Evolutionary conservation across 1,140 invertebrate genomes (phyloP).

Genomic region (Drosophila rufa): DNA sequence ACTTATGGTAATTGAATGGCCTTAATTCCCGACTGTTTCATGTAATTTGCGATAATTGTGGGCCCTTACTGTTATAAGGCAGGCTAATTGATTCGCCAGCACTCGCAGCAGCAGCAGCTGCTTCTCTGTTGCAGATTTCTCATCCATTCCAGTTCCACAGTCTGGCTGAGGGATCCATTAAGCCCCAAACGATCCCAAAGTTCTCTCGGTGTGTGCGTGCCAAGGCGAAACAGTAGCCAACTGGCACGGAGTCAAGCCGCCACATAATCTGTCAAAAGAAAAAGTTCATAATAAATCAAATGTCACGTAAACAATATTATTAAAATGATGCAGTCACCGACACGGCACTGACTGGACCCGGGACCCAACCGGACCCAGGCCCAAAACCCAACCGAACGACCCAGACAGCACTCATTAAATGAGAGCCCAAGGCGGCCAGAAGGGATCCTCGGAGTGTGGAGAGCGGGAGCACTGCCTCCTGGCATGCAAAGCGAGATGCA

Average conservation of each 20-base stretch:
- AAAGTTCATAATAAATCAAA: constrained; percentile 84
- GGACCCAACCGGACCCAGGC: background rate
- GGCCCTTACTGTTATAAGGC: constrained; percentile 46
- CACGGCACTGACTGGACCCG: constrained; percentile 6
- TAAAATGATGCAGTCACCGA: constrained; percentile 78
- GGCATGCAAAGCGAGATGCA: constrained; percentile 62
- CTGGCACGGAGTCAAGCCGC: constrained; percentile 64
- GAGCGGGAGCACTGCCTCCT: no score
- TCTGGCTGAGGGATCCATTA: constrained; percentile 54
- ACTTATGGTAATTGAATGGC: constrained; percentile 31
- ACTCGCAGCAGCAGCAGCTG: constrained; percentile 31
- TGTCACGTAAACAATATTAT: constrained; percentile 84
- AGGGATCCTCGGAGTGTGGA: no score
- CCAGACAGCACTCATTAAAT: constrained; percentile 69
- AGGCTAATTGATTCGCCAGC: constrained; percentile 67
- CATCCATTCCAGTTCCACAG: constrained; percentile 27
- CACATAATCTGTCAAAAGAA: constrained; percentile 84
- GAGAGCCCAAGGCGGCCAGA: constrained; percentile 43
- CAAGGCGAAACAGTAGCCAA: constrained; percentile 70
- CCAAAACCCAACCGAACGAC: constrained; percentile 23
- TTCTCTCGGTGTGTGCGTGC: constrained; percentile 27
- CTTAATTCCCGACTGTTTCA: constrained; percentile 30
- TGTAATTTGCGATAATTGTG: constrained; percentile 63
- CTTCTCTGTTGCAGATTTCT: constrained; percentile 25
- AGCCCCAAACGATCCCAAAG: constrained; percentile 40